Conservation (phyloP, 2,888 invertebrate genomes). For the Peribatodes rhomboidaria region DNA sequence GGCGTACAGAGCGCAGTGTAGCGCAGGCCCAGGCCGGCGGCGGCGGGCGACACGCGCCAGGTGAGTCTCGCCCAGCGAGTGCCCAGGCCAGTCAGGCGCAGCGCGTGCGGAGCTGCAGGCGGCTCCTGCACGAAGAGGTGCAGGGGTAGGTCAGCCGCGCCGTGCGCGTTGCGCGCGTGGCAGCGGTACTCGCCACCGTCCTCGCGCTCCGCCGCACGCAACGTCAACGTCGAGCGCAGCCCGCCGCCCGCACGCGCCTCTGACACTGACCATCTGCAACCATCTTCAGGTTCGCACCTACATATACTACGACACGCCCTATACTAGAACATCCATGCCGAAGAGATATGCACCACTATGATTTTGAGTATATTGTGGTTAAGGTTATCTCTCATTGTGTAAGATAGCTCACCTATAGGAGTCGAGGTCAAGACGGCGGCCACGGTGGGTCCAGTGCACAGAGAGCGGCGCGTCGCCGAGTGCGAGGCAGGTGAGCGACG, state of each 20-base stretch:
- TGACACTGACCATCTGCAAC: conserved; percentile 84
- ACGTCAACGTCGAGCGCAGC: conserved; percentile 88
- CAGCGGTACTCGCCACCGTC: conserved; percentile 92
- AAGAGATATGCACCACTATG: too few relatives aligned
- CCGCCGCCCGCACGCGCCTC: conserved; percentile 89
- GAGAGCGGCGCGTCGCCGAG: conserved; percentile 93
- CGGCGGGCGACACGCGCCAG: conserved; percentile 73
- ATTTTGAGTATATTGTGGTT: too few relatives aligned
- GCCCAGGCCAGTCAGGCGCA: conserved; percentile 87
- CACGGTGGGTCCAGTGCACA: conserved; percentile 91
- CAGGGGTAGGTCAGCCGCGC: conserved; percentile 88
- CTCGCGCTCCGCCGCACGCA: conserved; percentile 88
- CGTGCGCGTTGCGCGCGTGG: conserved; percentile 89
- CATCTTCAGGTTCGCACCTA: too few relatives aligned
- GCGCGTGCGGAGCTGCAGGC: conserved; percentile 88
- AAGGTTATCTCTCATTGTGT: too few relatives aligned
- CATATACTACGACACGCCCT: not conserved
- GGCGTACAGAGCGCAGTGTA: conserved; percentile 63
- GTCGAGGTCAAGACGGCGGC: conserved; percentile 88
- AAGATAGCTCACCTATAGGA: conserved; percentile 80
- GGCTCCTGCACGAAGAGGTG: conserved; percentile 90
- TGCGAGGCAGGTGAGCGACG: conserved; percentile 90
- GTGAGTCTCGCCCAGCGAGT: conserved; percentile 86
- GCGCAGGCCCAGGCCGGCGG: conserved; percentile 37
- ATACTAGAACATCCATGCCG: not conserved